Evolutionary conservation across 2,113 vertebrate genomes (phyloP).

Genomic region (Arenaria interpres): DNA sequence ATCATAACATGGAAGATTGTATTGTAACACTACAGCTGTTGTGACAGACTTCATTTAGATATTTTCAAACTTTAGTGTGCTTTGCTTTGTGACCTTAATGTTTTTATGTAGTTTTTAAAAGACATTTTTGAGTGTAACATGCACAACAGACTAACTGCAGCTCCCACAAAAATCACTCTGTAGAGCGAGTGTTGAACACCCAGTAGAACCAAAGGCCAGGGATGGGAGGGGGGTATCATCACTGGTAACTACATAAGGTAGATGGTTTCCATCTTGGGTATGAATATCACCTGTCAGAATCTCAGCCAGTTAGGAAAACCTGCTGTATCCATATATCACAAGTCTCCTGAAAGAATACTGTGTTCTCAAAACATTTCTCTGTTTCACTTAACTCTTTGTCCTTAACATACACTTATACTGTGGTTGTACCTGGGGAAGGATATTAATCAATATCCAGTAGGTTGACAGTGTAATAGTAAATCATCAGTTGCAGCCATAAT

Average conservation of each 20-base stretch:
- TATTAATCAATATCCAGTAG: conserved; percentile 40
- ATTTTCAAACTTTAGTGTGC: not conserved
- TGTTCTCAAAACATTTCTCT: not conserved
- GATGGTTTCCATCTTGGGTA: not conserved
- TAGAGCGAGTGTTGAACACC: not conserved
- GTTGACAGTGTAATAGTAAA: conserved; percentile 46
- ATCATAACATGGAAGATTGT: conserved; percentile 57
- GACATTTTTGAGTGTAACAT: not conserved
- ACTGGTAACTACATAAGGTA: not conserved
- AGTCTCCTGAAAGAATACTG: not conserved
- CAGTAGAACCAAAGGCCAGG: not conserved
- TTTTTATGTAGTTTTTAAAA: conserved; percentile 24
- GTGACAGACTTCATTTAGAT: conserved; percentile 53
- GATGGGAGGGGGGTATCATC: not conserved
- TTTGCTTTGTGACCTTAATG: conserved; percentile 48
- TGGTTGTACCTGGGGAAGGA: not conserved
- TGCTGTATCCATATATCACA: not conserved
- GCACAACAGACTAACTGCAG: not conserved
- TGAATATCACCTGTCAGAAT: not conserved
- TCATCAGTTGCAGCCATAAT: conserved; percentile 33
- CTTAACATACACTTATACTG: not conserved
- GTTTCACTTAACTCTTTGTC: not conserved
- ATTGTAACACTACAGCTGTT: conserved; percentile 61
- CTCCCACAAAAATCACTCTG: not conserved
- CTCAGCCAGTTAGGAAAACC: not conserved